These are phyloP conservation scores for Pseudochromis fuscus DNA, from an alignment of 2,797 vertebrate genomes.

Conservation along the genomic window DNA sequence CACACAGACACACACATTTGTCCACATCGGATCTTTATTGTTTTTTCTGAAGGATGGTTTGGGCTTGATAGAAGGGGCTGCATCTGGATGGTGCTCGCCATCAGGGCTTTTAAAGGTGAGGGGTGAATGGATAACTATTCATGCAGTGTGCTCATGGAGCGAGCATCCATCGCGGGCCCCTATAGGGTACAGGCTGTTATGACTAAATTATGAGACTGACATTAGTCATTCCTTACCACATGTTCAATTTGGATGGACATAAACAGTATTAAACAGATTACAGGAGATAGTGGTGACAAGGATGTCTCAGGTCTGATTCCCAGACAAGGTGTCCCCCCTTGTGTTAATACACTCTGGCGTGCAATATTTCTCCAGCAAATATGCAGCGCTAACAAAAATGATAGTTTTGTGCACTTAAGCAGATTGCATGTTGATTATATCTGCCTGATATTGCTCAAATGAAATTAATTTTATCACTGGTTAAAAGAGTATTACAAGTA, in stretches of 20 bases:
- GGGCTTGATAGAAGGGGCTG: constrained; percentile 51
- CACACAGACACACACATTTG: constrained; percentile 18
- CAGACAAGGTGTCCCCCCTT: constrained; percentile 65
- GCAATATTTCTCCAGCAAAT: constrained; percentile 82
- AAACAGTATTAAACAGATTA: constrained; percentile 84
- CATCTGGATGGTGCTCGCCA: constrained; percentile 57
- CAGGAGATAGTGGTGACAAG: constrained; percentile 75
- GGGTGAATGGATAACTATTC: constrained; percentile 76
- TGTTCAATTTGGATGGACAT: constrained; percentile 76
- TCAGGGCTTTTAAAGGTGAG: constrained; percentile 76
- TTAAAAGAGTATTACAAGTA: constrained; percentile 80
- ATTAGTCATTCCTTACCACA: constrained; percentile 77
- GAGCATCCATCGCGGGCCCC: constrained; percentile 58
- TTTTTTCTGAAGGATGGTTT: constrained; percentile 69
- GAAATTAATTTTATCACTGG: constrained; percentile 79
- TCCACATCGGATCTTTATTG: constrained; percentile 67
- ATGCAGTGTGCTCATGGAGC: constrained; percentile 61
- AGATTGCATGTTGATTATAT: constrained; percentile 85
- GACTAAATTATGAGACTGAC: constrained; percentile 78
- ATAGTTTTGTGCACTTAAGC: constrained; percentile 86
- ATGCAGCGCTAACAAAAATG: constrained; percentile 82
- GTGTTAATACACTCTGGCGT: constrained; percentile 74
- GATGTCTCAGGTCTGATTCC: constrained; percentile 70
- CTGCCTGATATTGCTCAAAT: constrained; percentile 78
- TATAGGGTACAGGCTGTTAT: constrained; percentile 61